Evolutionary conservation across 2,888 invertebrate genomes (phyloP).

Genomic region (Apamea anceps): DNA sequence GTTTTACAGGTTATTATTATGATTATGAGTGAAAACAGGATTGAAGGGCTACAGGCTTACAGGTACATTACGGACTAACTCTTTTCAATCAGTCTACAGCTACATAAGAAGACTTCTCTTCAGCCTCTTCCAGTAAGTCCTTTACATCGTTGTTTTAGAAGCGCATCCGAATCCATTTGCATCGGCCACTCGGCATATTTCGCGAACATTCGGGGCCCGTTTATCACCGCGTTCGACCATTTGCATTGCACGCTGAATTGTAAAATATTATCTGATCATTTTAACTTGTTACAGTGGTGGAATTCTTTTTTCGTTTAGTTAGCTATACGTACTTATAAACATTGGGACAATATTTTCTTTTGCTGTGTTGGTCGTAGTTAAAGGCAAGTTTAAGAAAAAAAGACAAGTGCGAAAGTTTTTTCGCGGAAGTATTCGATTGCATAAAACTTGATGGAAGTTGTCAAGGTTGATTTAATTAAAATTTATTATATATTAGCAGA

Average conservation of each 20-base stretch:
- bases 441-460: too few species aligned
- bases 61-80: not conserved
- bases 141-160: conserved; percentile 61
- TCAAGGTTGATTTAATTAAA: too few species aligned
- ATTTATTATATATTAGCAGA: not conserved
- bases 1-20: not conserved
- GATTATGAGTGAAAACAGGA: not conserved
- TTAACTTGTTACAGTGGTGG: conserved; percentile 64
- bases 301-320: conserved; percentile 44
- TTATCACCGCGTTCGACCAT: conserved; percentile 76
- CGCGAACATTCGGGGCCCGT: conserved; percentile 77
- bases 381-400: not conserved
- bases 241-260: conserved; percentile 77
- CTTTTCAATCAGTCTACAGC: not conserved
- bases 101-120: not conserved
- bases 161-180: conserved; percentile 79
- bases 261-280: conserved; percentile 79
- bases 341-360: not conserved
- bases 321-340: not conserved
- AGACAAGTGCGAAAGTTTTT: not conserved
- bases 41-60: not conserved
- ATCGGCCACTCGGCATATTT: conserved; percentile 81
- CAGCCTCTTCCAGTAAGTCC: conserved; percentile 22
- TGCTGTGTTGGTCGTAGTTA: not conserved
- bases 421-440: not conserved